Base-by-base conservation (phyloP, 2,797 vertebrate species). In the Halcyon leucocephala region DNA sequence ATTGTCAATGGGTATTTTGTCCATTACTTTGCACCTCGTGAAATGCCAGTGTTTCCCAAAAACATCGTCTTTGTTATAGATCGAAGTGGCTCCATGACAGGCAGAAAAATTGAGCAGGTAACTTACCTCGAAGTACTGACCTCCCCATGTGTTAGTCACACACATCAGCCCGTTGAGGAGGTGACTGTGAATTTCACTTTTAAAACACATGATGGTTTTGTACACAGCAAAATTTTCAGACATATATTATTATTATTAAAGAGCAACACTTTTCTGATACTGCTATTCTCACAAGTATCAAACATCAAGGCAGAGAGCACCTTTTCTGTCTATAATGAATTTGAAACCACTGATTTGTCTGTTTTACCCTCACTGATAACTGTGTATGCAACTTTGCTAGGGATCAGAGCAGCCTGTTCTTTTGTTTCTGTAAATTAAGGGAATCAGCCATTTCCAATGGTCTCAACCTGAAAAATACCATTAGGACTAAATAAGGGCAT, bases 1-100 rank as follows among this genome's bases (percentile, higher is more conserved):
- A 97, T 99, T 58, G 98, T 98, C 79, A 99, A 99, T 31, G 99
- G 99, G 54, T 99, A 99, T 95, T 99, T 99, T 95, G 99, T 99
- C 77, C 99, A 99, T 97, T 99, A 98, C 96, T 99, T 99, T 95
- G 98, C 99, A 57, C 99, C 99, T 0, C 82, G 58, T 26, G 96
- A 97, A 77, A 97, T 99, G 73, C 93, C 97, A 7, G 91, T 90
- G 29, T 94, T 99, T 65, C 98, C 98, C 65, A 99, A 99, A 98
- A 99, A 99, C 31, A 97, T 99, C 44, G 82, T 98, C 84, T 99
- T 99, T 82, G 98, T 99, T 44, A 99, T 99, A n/a, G 99, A 99
- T 85, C 97, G 65, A 39, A 99, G 99, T 4, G 97, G 94, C 33
- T 99, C 99, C 31, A 99, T 99, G 99, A 0, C 0, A 0, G 98